These are phyloP conservation scores for Gambelia wislizenii DNA, from an alignment of 2,797 vertebrate species.

Conservation along the genomic window DNA sequence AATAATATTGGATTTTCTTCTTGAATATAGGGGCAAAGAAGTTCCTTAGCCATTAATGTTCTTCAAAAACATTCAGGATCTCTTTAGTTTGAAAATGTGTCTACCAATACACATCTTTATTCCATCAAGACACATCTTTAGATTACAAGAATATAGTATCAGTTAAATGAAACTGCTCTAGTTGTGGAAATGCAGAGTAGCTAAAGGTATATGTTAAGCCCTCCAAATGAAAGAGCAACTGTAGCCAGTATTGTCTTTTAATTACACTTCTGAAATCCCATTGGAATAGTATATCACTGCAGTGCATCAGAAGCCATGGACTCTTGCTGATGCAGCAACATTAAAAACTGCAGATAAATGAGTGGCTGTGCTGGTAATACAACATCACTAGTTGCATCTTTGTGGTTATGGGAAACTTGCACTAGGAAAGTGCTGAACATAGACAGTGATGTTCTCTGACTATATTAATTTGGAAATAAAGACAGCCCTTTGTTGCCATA, in stretches of 20 bases:
- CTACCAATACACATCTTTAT: not conserved
- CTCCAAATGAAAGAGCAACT: not conserved
- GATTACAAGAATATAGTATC: not conserved
- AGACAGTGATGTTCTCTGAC: not conserved
- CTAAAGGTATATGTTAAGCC: not conserved
- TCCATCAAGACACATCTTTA: not conserved
- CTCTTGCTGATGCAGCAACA: constrained; percentile 17
- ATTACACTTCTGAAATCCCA: no score
- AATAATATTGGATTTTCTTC: not conserved
- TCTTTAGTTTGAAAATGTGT: not conserved
- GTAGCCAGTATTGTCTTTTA: not conserved
- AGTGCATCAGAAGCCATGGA: constrained; percentile 24
- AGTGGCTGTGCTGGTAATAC: not conserved
- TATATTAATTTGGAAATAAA: constrained; percentile 7
- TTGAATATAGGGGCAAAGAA: no score
- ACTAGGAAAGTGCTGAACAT: not conserved
- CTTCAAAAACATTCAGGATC: not conserved
- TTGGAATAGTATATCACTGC: constrained; percentile 2
- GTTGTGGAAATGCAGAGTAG: not conserved
- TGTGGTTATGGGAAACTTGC: not conserved
- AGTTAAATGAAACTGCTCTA: not conserved
- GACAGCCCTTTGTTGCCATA: not conserved
- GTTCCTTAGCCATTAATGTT: not conserved
- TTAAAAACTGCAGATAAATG: not conserved
- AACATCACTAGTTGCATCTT: constrained; percentile 6